Base-by-base conservation (phyloP, 2,888 invertebrate genomes). In the Spilosoma lubricipeda region DNA sequence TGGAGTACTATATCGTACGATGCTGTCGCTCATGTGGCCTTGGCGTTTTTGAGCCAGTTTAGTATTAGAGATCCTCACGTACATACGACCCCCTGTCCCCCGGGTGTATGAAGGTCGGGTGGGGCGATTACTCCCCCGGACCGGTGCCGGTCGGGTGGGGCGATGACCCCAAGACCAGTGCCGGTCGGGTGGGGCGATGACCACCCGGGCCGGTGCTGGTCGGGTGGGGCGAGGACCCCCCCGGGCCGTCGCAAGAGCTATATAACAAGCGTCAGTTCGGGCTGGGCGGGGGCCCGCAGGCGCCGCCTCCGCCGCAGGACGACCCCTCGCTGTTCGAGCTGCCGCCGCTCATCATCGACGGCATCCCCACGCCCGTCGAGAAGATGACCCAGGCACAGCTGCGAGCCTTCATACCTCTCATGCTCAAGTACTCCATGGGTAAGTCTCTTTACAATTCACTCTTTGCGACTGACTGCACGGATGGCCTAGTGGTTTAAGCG, bases 311-410 rank as follows among this genome's bases (percentile, higher is more conserved):
- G 90, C 93, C 95, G 85, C 97, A 97, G 89, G 99, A 99, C 89
- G 99, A 99, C 96, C 98, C 99, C 8, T 98, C 98, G 82, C 96
- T 99, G 75, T 99, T 99, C 94, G 99, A 99, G 96, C 96, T 99
- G 92, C 99, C 99, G 79, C 99, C 99, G 67, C 96, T 99, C 82
- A 99, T 99, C 88, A 99, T 99, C 88, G 99, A 99, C 95, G 99
- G 99, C 80, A 99, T 99, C 92, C 99, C 99, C 80, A 99, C 99
- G 77, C 99, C 99, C 27, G 99, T 99, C 0, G 99, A 99, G 96
- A 99, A 99, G 96, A 99, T 99, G 99, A 99, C 99, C 64, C 99
- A 99, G 96, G 99, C 99, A 73, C 99, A 99, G 94, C 96, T 99
- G 77, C 95, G 99, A 87, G 99, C 99, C 76, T 99, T 99, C 94